These are phyloP conservation scores for Heteractis magnifica DNA, from an alignment of 92 coral and sea anemone genomes.

Conservation along the genomic window DNA sequence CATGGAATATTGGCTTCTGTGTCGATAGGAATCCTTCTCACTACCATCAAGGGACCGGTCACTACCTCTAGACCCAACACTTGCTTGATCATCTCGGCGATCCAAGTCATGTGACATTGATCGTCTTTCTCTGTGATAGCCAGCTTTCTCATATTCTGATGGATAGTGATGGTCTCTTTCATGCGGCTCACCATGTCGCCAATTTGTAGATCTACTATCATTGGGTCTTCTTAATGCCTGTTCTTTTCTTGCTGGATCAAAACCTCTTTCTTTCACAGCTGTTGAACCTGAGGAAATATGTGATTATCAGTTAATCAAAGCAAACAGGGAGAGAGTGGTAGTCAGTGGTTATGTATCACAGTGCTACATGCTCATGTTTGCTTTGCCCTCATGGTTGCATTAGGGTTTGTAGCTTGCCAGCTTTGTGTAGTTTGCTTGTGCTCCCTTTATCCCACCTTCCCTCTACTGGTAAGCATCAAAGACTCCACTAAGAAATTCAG, in stretches of 20 bases:
- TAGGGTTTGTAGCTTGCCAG: too few relatives aligned
- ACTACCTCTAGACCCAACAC: slow-evolving; percentile 25
- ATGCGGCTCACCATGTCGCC: not conserved
- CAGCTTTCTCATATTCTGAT: slow-evolving; percentile 3
- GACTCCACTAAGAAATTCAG: too few relatives aligned
- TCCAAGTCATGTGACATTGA: slow-evolving; percentile 6
- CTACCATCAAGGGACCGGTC: slow-evolving; percentile 22
- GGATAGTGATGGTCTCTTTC: slow-evolving; percentile 8
- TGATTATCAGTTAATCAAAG: too few relatives aligned
- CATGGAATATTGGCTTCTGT: slow-evolving; percentile 1
- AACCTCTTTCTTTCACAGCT: not conserved
- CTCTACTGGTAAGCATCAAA: too few relatives aligned
- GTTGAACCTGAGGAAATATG: too few relatives aligned
- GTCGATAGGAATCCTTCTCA: slow-evolving; percentile 7
- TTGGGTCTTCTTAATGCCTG: not conserved
- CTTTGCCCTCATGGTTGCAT: too few relatives aligned
- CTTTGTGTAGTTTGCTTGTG: too few relatives aligned
- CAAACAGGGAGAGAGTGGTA: too few relatives aligned
- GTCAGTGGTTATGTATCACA: too few relatives aligned
- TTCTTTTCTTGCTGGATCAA: not conserved
- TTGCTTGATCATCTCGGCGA: slow-evolving; percentile 12
- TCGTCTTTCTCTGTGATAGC: slow-evolving; percentile 12
- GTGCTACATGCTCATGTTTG: too few relatives aligned
- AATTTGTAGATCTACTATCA: not conserved
- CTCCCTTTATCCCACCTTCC: too few relatives aligned